Percentiles rank a stretch among this genome's conserved stretches.
phyloP scores from a whole-genome alignment of 2,888 invertebrate species.

The Plagodis pulveraria region DNA sequence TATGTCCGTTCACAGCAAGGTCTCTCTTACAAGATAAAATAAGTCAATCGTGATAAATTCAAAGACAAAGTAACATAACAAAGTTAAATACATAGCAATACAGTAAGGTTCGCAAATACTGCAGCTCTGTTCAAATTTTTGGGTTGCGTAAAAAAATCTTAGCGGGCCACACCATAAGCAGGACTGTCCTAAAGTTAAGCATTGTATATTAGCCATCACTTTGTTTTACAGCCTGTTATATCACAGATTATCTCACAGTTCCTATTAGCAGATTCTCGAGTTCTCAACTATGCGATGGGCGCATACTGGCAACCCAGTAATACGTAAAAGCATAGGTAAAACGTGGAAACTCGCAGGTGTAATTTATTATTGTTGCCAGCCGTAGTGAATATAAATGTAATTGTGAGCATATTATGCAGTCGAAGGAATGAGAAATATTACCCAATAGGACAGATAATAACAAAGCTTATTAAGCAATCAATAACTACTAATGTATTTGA shows the following conservation, averaged over 20 bases:
- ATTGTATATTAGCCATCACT: slow-evolving; percentile 39
- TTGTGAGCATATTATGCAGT: slow-evolving; percentile 23
- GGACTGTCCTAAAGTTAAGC: slow-evolving; percentile 8
- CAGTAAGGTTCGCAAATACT: no score
- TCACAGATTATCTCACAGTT: slow-evolving; percentile 13
- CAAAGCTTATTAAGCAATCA: slow-evolving; percentile 35
- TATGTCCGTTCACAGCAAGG: no score
- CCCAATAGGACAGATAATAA: slow-evolving; percentile 27
- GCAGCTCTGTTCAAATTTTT: no score
- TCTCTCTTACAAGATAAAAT: no score
- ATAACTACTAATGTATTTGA: slow-evolving; percentile 29
- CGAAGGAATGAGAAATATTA: slow-evolving; percentile 26
- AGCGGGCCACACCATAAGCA: slow-evolving; percentile 4
- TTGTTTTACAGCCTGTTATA: slow-evolving; percentile 54
- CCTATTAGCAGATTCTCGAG: slow-evolving; percentile 23
- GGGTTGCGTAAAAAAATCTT: background rate
- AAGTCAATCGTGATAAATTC: no score
- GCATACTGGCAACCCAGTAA: slow-evolving; percentile 46
- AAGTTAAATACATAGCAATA: no score
- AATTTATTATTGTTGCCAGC: slow-evolving; percentile 53
- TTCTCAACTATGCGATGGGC: slow-evolving; percentile 24
- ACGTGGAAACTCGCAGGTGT: slow-evolving; percentile 52
- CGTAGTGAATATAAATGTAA: slow-evolving; percentile 27
- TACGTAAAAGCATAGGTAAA: slow-evolving; percentile 60
- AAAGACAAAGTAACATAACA: no score